Conservation (phyloP, 1,140 invertebrate species). For the Tachypleus tridentatus region DNA sequence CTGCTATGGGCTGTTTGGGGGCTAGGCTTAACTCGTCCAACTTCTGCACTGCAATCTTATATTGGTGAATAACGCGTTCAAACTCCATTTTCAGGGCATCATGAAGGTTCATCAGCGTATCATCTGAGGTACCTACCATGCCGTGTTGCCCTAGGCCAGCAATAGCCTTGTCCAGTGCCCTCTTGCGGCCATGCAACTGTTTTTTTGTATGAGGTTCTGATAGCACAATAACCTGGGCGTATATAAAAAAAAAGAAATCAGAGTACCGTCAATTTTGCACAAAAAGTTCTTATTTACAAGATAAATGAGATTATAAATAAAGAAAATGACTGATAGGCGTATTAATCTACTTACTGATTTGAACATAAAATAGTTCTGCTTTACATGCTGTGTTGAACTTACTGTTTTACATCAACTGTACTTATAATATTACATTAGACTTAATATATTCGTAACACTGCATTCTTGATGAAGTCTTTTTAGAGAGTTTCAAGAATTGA, state of each 20-base stretch:
- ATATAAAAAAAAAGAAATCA: too few relatives aligned
- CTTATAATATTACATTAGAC: too few relatives aligned
- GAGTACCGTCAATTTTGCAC: too few relatives aligned
- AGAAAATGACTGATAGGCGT: not conserved
- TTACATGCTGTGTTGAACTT: too few relatives aligned
- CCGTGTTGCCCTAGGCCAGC: constrained; percentile 76
- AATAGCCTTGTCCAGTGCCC: constrained; percentile 65
- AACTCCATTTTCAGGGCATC: constrained; percentile 52
- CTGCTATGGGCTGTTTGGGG: constrained; percentile 30
- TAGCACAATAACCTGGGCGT: constrained; percentile 37
- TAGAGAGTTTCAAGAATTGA: too few relatives aligned
- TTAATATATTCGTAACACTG: too few relatives aligned
- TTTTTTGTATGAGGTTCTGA: constrained; percentile 44
- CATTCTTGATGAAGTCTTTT: too few relatives aligned
- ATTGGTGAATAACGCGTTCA: constrained; percentile 65
- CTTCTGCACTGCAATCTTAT: constrained; percentile 74
- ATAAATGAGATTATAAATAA: too few relatives aligned
- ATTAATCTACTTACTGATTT: too few relatives aligned
- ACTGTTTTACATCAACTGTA: too few relatives aligned
- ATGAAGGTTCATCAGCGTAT: constrained; percentile 44
- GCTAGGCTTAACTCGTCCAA: constrained; percentile 59
- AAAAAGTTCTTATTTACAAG: too few relatives aligned
- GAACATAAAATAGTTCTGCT: too few relatives aligned
- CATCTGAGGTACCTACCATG: constrained; percentile 49
- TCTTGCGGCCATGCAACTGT: constrained; percentile 47